Base-by-base conservation (phyloP, 2,888 invertebrate species). In the Girardia tigrina region DNA sequence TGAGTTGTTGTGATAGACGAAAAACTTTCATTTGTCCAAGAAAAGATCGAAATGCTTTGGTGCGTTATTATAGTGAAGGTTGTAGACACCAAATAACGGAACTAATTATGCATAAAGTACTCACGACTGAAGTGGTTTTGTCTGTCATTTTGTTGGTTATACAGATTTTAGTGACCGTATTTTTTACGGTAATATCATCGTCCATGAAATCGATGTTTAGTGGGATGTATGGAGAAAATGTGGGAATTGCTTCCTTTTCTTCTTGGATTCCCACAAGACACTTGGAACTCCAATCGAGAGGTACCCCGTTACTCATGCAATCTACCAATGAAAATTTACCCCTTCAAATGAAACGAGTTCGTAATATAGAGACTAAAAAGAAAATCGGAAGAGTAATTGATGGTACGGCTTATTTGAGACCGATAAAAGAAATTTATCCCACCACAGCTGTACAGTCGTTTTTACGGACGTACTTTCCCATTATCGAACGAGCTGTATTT, bases 401-500 rank as follows among this genome's bases (percentile, higher is more conserved):
- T 2, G 56, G 56, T 12, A 56, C 56, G 4, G 20, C 56, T 20
- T 56, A 56, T 56, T 56, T 56, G n/a, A 4, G 56, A 56, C 56
- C n/a, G n/a, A 23, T 56, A 6, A 56, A 56, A 56, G 56, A 56
- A 56, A 56, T 16, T n/a, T 56, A 56, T n/a, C 8, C 56, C 4
- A 56, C 56, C 6, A 56, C 56, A 4, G 4, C 2, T 2, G 23
- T 56, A 20, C 56, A 56, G n/a, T 6, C 4, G n/a, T n/a, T 56
- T 56, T 56, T 56, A n/a, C n/a, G 23, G n/a, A 56, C n/a, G 23
- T 56, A 56, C 56, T 56, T 56, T 56, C 56, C 56, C 4, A 56
- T 56, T 12, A 23, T 56, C 23, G 56, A 56, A 56, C 4, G 56
- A 56, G 56, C 56, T 4, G 23, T 56, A 20, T 56, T 56, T 56